These are phyloP conservation scores for Synaphobranchus kaupii DNA, from an alignment of 2,797 vertebrate species.

Conservation along the genomic window DNA sequence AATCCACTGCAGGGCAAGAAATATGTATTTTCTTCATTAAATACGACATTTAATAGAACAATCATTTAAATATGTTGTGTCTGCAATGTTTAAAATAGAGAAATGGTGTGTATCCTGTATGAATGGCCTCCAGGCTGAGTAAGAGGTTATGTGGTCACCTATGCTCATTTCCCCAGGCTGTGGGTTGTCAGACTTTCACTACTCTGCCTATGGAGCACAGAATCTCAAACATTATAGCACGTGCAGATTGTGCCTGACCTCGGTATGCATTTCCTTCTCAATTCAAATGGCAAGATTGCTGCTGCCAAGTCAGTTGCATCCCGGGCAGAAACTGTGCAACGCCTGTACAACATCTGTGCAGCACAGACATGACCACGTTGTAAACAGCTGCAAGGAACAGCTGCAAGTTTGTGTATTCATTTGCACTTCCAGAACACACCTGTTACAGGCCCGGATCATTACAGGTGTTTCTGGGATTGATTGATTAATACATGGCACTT, in stretches of 20 bases:
- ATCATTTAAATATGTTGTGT: not conserved
- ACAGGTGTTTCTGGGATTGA: not conserved
- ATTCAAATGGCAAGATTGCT: not conserved
- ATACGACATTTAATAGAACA: not conserved
- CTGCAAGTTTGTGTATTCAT: not conserved
- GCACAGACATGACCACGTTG: not conserved
- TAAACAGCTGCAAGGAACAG: not conserved
- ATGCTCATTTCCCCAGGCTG: not conserved
- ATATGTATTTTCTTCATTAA: not conserved
- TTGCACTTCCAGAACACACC: not conserved
- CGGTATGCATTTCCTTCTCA: not conserved
- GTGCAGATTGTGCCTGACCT: not conserved
- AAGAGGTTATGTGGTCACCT: not conserved
- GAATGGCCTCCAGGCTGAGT: not conserved
- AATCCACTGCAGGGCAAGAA: too few relatives aligned
- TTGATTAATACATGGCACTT: not conserved
- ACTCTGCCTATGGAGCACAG: not conserved
- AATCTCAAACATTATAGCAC: not conserved
- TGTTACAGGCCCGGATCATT: not conserved
- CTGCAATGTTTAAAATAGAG: not conserved
- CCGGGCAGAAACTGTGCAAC: not conserved
- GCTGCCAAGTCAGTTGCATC: not conserved
- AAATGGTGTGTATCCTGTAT: not conserved
- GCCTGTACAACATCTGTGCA: slow-evolving; percentile 5
- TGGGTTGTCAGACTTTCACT: not conserved